phyloP scores from a whole-genome alignment of 2,797 vertebrate species.

The Amblyopsis hoosieri region DNA sequence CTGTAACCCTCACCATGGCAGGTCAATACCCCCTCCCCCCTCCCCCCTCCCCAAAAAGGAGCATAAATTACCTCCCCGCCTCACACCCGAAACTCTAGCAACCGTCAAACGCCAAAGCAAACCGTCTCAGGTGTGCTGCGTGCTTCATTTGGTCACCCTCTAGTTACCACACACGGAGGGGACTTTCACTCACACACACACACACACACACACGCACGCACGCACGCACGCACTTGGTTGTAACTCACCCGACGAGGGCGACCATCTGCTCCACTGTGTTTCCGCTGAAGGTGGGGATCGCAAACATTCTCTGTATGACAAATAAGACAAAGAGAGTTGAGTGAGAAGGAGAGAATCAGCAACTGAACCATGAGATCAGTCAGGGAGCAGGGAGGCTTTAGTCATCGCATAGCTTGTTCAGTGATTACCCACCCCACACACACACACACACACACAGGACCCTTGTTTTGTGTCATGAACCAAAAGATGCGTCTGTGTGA shows the following conservation, averaged over 20 bases:
- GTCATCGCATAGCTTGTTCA: constrained; percentile 51
- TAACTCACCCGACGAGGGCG: constrained; percentile 92
- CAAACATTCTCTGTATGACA: constrained; percentile 90
- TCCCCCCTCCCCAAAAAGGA: constrained; percentile 5
- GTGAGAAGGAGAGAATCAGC: constrained; percentile 48
- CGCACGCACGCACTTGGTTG: constrained; percentile 21
- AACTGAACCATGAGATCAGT: constrained; percentile 52
- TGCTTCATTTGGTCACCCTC: constrained; percentile 14
- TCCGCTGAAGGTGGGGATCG: constrained; percentile 92
- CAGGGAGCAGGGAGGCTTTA: constrained; percentile 27
- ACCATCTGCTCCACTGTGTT: constrained; percentile 95
- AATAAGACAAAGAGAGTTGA: constrained; percentile 43
- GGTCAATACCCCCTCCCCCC: too few species aligned
- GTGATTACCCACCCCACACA: constrained; percentile 29
- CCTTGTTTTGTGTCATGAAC: constrained; percentile 6
- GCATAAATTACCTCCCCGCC: neutral
- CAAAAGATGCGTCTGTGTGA: constrained; percentile 12
- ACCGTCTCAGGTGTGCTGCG: constrained; percentile 46
- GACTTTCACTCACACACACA: neutral
- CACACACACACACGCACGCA: neutral
- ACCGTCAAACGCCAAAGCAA: constrained; percentile 47
- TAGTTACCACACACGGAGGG: neutral
- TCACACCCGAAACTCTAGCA: constrained; percentile 22
- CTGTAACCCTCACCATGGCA: too few species aligned
- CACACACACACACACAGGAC: constrained; percentile 4